Evolutionary conservation across 2,888 invertebrate species (phyloP), one percentile per base, ranked within the genome.

Genomic region (Drosophila putrida): DNA sequence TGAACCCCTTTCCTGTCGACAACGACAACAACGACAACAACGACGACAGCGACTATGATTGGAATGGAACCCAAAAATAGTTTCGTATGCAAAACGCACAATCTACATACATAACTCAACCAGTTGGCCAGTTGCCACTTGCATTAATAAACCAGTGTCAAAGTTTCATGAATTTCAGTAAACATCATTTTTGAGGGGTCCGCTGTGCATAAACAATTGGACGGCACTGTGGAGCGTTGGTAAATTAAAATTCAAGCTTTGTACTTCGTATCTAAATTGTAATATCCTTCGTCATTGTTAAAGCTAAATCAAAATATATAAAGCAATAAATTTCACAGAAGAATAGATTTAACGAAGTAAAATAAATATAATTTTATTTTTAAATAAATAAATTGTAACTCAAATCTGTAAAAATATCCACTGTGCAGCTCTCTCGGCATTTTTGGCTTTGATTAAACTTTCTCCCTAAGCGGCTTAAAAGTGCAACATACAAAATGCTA

Each of bases 141-240:
- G 31, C 25, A 88, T 82, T 82, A 82, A 82, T 88, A 88, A 88
- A 76, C 80, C 80, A 73, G 76, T 86, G 82, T 82, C 83, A 82
- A 88, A 82, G 73, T 86, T 86, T 69, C 60, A 73, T 51, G 67
- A 82, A 82, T 67, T 50, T 75, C 70, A 71, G 61, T 54, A 64
- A 82, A 74, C 41, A 58, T 33, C 20, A 65, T 44, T 47, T 47
- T 28, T 5, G 44, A 13, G 15, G 20, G 36, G 27, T 10, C 8
- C 31, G 39, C 41, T 53, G 44, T 44, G 61, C 49, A 59, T 71
- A 76, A 76, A 62, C 71, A 76, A 76, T 73, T 61, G 47, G 28
- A 38, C 51, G 35, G 41, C 50, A 70, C 47, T 38, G 76, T 75
- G 71, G 49, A 1, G 4, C 50, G 8, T 11, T 57, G 35, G n/a